A percentile compares a stretch with the other conserved stretches of the same genome.
Conservation (phyloP, 2,113 vertebrate species). For the Setophaga kirtlandii region DNA sequence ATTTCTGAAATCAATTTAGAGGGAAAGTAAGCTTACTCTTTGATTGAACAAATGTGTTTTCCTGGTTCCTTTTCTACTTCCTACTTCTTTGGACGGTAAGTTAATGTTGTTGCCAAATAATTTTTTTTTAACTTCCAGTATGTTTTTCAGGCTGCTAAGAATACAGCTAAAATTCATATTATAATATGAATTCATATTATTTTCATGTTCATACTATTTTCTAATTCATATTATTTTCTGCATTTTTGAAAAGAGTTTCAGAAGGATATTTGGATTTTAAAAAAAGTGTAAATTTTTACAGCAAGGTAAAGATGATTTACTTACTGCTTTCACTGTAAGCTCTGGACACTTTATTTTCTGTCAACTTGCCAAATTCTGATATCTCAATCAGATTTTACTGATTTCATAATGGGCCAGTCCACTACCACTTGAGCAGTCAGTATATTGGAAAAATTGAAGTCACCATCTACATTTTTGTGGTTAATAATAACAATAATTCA, state of each 20-base stretch:
- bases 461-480: background rate
- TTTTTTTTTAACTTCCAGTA: background rate
- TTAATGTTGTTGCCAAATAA: background rate
- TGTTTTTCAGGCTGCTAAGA: background rate
- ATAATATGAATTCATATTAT: too few species aligned
- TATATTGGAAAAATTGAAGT: background rate
- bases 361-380: background rate
- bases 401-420: background rate
- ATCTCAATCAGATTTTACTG: background rate
- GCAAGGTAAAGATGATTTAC: background rate
- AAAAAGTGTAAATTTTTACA: background rate
- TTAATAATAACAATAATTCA: background rate
- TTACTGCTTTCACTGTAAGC: background rate
- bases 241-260: background rate
- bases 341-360: background rate
- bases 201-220: too few species aligned
- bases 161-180: background rate
- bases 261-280: background rate
- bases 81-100: background rate
- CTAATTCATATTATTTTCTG: background rate
- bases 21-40: background rate
- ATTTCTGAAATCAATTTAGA: conserved; percentile 28
- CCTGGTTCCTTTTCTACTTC: background rate
- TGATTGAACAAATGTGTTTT: background rate
- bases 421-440: background rate